phyloP scores from a whole-genome alignment of 2,113 vertebrate species.

The Antechinus flavipes region DNA sequence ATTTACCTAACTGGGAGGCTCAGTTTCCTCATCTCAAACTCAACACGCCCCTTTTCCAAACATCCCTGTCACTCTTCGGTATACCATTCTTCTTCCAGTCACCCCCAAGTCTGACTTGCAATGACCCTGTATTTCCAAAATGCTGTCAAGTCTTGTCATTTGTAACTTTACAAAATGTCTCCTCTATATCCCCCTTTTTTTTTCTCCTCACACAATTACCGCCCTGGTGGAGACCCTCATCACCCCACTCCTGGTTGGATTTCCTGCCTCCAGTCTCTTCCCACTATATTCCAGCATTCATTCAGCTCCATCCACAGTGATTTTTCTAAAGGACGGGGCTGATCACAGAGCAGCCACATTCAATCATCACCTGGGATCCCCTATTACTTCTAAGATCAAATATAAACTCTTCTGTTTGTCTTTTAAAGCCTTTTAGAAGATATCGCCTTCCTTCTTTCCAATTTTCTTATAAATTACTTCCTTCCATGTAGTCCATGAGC shows the following conservation, averaged over 20 bases:
- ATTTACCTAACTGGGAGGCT: background rate
- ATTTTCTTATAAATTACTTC: background rate
- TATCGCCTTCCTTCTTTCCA: background rate
- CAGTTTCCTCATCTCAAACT: background rate
- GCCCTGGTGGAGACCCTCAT: background rate
- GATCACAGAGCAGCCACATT: background rate
- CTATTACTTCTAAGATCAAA: background rate
- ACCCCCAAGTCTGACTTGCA: background rate
- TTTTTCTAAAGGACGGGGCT: background rate
- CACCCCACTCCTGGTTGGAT: background rate
- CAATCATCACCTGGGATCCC: background rate
- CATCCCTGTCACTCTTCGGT: background rate
- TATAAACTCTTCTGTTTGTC: background rate
- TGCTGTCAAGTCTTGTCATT: background rate
- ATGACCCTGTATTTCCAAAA: background rate
- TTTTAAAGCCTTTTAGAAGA: background rate
- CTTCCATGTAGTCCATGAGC: background rate
- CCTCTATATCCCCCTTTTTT: background rate
- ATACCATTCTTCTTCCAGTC: background rate
- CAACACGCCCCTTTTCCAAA: background rate
- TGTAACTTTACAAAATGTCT: background rate
- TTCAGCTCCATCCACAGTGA: background rate
- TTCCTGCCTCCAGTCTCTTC: background rate
- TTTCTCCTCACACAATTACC: background rate
- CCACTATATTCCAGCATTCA: background rate